Evolutionary conservation across 2,113 vertebrate genomes (phyloP).

Genomic region (Tyto alba): DNA sequence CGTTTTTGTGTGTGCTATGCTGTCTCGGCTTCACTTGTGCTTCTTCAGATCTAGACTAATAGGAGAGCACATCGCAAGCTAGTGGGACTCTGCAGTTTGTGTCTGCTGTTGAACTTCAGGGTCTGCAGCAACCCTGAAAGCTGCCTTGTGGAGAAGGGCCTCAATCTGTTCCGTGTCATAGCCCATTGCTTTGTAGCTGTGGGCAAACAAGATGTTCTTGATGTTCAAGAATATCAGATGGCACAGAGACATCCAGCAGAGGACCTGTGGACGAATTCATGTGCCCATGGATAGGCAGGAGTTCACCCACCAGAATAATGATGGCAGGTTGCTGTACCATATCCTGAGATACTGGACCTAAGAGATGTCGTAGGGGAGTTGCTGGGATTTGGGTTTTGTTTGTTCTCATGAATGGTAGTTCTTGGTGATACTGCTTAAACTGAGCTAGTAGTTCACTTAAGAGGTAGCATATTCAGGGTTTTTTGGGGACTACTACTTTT

Average conservation of each 20-base stretch:
- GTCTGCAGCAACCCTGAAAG: neutral
- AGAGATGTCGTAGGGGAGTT: neutral
- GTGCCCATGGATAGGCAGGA: neutral
- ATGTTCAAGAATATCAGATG: neutral
- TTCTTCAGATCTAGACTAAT: neutral
- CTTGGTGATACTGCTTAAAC: neutral
- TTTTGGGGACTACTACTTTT: neutral
- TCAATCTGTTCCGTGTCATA: neutral
- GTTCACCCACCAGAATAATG: neutral
- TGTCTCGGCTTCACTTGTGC: neutral
- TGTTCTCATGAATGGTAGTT: neutral
- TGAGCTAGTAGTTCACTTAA: neutral
- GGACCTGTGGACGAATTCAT: rapidly evolving
- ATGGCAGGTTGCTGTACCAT: rapidly evolving
- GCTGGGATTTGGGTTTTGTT: neutral
- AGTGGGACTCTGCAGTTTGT: neutral
- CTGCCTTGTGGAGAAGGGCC: neutral
- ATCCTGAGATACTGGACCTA: neutral
- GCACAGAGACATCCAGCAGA: neutral
- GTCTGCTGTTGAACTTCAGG: neutral
- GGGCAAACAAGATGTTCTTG: neutral
- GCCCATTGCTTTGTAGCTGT: neutral
- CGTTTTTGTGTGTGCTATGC: neutral
- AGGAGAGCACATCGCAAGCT: neutral
- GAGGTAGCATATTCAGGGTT: neutral